These are phyloP conservation scores for Vimba vimba DNA, from an alignment of 2,113 vertebrate genomes.

Conservation along the genomic window DNA sequence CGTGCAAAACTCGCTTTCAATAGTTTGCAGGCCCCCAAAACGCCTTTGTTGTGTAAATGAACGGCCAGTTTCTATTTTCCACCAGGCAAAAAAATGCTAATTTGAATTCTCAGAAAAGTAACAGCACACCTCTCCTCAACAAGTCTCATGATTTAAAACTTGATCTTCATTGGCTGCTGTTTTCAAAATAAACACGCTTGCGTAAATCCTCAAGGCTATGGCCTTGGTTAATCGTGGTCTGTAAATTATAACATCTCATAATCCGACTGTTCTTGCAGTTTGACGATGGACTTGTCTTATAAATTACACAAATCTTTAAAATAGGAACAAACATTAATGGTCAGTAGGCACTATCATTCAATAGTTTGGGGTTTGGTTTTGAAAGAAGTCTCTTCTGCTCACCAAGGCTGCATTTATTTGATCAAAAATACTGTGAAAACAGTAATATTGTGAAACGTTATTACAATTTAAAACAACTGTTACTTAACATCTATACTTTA, in stretches of 20 bases:
- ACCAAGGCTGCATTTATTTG: neutral
- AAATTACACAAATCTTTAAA: neutral
- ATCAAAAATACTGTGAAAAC: neutral
- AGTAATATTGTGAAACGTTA: neutral
- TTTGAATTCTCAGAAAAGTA: neutral
- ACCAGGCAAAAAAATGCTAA: neutral
- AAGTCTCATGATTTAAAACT: neutral
- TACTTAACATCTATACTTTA: no score
- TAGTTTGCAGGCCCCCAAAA: no score
- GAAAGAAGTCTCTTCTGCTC: neutral
- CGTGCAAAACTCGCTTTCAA: no score
- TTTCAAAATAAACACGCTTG: conserved; percentile 27
- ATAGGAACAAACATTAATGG: neutral
- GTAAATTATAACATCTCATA: neutral
- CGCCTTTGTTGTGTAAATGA: no score
- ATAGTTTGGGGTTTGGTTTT: neutral
- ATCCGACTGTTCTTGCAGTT: neutral
- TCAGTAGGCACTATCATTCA: neutral
- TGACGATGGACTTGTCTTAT: neutral
- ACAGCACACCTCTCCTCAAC: neutral
- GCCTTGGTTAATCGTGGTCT: neutral
- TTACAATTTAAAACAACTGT: neutral
- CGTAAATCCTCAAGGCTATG: neutral
- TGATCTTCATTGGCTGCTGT: neutral
- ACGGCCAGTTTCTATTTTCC: neutral